phyloP scores from a whole-genome alignment of 2,113 vertebrate species.

The Fukomys damarensis region DNA sequence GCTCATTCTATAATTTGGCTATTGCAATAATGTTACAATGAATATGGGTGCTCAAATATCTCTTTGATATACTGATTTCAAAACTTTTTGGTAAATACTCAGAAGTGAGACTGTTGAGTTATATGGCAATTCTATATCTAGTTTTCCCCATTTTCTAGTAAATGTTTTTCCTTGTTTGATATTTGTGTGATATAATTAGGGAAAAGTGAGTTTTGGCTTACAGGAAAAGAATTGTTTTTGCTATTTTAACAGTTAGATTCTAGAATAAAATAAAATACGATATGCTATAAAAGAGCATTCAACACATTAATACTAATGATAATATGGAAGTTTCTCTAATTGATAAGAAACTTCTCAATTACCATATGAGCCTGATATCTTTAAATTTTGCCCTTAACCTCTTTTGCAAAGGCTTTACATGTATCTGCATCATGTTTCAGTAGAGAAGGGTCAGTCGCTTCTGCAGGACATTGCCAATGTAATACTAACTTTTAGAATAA shows the following conservation, averaged over 20 bases:
- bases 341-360: not conserved
- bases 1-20: not conserved
- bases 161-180: not conserved
- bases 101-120: not conserved
- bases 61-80: not conserved
- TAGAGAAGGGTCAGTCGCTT: not conserved
- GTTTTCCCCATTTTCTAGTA: not conserved
- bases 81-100: not conserved
- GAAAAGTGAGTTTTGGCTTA: not conserved
- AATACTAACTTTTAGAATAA: not conserved
- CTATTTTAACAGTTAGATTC: not conserved
- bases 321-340: not conserved
- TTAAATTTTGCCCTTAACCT: not conserved
- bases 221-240: not conserved
- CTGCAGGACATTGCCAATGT: not conserved
- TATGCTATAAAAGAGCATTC: not conserved
- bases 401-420: not conserved
- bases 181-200: not conserved
- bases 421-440: not conserved
- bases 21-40: not conserved
- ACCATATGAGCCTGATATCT: not conserved
- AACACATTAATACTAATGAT: not conserved
- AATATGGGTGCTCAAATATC: not conserved
- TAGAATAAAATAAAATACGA: not conserved
- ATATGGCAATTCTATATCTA: not conserved